Percentiles rank a stretch among this genome's conserved stretches.
phyloP scores from a whole-genome alignment of 1,140 invertebrate species.

The Aphelinus certus region DNA sequence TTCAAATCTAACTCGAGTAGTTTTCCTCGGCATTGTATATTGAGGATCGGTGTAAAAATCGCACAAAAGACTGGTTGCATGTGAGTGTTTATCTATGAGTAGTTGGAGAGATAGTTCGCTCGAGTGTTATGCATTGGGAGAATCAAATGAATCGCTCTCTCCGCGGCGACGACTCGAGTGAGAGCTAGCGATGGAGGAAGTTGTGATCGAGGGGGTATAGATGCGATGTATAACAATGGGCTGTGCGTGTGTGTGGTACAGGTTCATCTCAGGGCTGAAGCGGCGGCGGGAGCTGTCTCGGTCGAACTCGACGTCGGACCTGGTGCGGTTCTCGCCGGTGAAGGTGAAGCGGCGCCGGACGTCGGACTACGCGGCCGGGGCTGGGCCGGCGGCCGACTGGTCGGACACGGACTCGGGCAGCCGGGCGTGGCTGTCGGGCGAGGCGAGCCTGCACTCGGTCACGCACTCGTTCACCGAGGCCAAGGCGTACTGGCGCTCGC shows the following conservation, averaged over 20 bases:
- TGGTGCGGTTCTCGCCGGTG: slow-evolving; percentile 37
- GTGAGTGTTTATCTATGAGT: too few relatives aligned
- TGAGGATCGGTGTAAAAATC: too few relatives aligned
- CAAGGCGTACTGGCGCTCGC: slow-evolving; percentile 21
- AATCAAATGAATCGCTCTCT: too few relatives aligned
- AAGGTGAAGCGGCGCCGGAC: slow-evolving; percentile 49
- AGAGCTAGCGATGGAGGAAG: too few relatives aligned
- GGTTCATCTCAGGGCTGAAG: slow-evolving; percentile 49
- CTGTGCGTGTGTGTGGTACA: background rate
- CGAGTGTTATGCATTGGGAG: too few relatives aligned
- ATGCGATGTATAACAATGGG: too few relatives aligned
- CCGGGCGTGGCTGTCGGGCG: background rate
- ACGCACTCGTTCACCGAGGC: background rate
- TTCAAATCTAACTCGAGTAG: too few relatives aligned
- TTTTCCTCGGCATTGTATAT: too few relatives aligned
- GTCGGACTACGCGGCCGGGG: slow-evolving; percentile 43
- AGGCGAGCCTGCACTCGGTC: background rate
- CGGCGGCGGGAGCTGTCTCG: slow-evolving; percentile 47
- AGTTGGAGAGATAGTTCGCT: too few relatives aligned
- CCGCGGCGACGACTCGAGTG: too few relatives aligned
- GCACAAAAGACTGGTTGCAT: too few relatives aligned
- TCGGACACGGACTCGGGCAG: slow-evolving; percentile 29
- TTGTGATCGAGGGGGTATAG: too few relatives aligned
- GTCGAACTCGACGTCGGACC: slow-evolving; percentile 47
- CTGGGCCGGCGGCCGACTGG: background rate